Conservation (phyloP, 2,113 vertebrate species). For the Copsychus sechellarum region DNA sequence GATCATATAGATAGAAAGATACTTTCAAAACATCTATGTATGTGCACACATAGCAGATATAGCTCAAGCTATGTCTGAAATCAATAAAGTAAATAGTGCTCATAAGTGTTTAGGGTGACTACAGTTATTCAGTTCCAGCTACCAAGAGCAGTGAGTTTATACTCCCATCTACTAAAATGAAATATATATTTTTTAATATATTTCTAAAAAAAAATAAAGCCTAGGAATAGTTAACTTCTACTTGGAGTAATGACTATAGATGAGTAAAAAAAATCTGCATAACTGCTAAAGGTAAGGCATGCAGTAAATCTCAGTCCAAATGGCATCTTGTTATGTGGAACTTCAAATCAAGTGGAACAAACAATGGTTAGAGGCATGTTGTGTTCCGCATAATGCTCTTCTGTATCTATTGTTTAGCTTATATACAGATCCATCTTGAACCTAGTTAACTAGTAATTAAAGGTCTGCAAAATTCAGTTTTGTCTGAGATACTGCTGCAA, state of each 20-base stretch:
- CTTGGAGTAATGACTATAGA: background rate
- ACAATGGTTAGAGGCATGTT: conserved; percentile 55
- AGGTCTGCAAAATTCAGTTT: conserved; percentile 7
- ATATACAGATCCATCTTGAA: conserved; percentile 41
- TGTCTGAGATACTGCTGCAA: background rate
- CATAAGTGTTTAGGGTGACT: background rate
- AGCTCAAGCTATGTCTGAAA: background rate
- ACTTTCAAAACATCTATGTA: background rate
- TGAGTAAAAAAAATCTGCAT: conserved; percentile 1
- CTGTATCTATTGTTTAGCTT: conserved; percentile 54
- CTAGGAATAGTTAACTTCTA: background rate
- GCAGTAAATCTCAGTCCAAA: conserved; percentile 29
- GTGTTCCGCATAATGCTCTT: conserved; percentile 42
- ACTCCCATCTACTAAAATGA: background rate
- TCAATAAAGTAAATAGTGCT: background rate
- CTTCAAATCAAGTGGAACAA: conserved; percentile 58
- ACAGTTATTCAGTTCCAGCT: background rate
- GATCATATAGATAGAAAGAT: background rate
- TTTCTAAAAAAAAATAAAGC: background rate
- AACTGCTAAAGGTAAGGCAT: conserved; percentile 29
- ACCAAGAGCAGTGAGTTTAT: background rate
- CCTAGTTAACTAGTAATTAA: conserved; percentile 51
- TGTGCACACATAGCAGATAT: background rate
- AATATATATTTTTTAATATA: background rate
- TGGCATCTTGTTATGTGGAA: conserved; percentile 9